Evolutionary conservation across 2,797 vertebrate genomes (phyloP), one percentile per base, ranked within the genome.

Genomic region (Gymnodraco acuticeps): DNA sequence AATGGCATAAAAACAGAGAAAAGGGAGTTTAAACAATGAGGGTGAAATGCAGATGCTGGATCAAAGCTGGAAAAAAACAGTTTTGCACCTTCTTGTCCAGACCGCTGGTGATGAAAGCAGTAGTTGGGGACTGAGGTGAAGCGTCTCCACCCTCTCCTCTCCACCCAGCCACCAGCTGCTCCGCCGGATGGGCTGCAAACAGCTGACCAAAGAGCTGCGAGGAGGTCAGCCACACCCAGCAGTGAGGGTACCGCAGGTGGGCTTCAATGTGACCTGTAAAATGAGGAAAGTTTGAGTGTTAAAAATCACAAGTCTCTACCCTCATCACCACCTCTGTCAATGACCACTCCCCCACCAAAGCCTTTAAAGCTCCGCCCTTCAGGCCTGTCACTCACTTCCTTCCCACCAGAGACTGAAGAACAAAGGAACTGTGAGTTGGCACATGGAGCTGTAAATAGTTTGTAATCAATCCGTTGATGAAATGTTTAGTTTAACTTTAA

Each of bases 171-270:
- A 97, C 83, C 84, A 99, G 95, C 67, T 97, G 94, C 76, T 99
- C 97, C 0, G 96, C 96, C 64, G 95, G 95, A 59, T 96, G 95
- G 64, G 95, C 93, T 1, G 97, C 97, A 75, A 99, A 99, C 81
- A 99, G 89, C 89, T 97, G 93, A 13, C 98, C 98, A 45, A 99
- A 98, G 47, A 98, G 94, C 93, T 99, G 98, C 2, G 97, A 96
- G 31, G 98, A 94, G 0, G 97, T 99, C 71, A 99, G 93, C 98
- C 98, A 99, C 59, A 99, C 98, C 98, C 98, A 99, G 87, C 89
- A 98, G 87, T 99, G 98, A 52, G 98, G 97, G 75, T 98, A 94
- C 73, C 96, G 95, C 82, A 99, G 93, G 91, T 99, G 97, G 77
- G 94, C 89, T 55, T 99, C 95, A 2, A 97, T 74, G 16, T 99